These are phyloP conservation scores for Halcyon smyrnensis DNA, from an alignment of 2,797 vertebrate species.

Conservation along the genomic window DNA sequence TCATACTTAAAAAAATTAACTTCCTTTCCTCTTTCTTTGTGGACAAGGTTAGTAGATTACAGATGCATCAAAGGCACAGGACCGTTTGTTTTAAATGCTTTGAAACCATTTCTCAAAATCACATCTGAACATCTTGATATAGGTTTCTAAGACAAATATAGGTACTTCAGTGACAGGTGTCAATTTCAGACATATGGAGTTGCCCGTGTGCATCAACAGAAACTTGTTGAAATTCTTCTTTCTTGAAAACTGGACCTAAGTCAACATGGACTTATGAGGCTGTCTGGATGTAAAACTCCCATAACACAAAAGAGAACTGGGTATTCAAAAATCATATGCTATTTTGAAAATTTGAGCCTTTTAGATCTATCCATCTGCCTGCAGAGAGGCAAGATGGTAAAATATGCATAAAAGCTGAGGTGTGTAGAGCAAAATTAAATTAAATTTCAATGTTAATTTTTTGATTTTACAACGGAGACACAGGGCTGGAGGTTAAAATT, in stretches of 20 bases:
- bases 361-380: not conserved
- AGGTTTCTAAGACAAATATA: not conserved
- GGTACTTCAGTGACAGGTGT: not conserved
- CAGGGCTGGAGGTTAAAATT: not conserved
- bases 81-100: not conserved
- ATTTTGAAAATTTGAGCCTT: not conserved
- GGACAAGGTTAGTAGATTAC: not conserved
- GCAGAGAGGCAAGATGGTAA: not conserved
- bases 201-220: not conserved
- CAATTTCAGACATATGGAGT: not conserved
- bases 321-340: not conserved
- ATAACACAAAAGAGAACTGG: not conserved
- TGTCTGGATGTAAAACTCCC: not conserved
- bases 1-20: not conserved
- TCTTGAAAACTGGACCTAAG: not conserved
- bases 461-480: slow-evolving; percentile 27
- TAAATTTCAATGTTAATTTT: not conserved
- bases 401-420: not conserved
- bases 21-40: not conserved
- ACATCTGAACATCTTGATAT: not conserved
- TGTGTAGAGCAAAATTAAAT: not conserved
- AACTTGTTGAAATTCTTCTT: not conserved
- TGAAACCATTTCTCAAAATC: not conserved
- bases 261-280: not conserved
- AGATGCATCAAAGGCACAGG: not conserved